Evolutionary conservation across 2,797 vertebrate species (phyloP), one percentile per base, ranked within the genome.

Genomic region (Rallus crepitans): DNA sequence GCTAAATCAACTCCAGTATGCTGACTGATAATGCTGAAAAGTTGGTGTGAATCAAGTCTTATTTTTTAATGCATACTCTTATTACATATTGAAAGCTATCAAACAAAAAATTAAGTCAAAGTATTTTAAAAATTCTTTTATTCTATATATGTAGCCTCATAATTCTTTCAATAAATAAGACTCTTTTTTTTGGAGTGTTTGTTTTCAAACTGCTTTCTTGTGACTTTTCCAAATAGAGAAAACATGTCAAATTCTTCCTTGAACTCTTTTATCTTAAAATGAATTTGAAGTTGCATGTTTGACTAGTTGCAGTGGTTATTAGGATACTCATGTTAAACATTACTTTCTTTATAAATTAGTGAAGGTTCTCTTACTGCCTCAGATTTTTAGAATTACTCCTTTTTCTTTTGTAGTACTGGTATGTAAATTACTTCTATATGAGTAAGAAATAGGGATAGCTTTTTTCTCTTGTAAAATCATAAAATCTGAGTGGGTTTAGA

Each of bases 401-500:
- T 50, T 75, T 59, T 91, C 45, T 52, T 87, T 76, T 70, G 35
- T 92, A 82, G 78, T 82, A 25, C 25, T 82, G 47, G 15, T 37
- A 10, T 77, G 42, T 81, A 89, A 94, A 93, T 84, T 52, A 53
- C 47, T 66, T 69, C 70, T 87, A 0, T 47, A 25, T 27, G 71
- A 87, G 57, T 78, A 81, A 94, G 68, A 91, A 87, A 42, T 20
- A 27, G 24, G 75, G 56, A 19, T 39, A 64, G 90, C 47, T 72
- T 72, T 95, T 94, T 59, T n/a, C 45, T 23, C 57, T 68, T 75
- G 12, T 20, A 82, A 37, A 30, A 33, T 28, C 48, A 61, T 35
- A 31, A 9, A 7, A 70, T 50, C 50, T 82, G 53, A 48, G 75
- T 72, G 90, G 80, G 70, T 30, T 96, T 96, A 82, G 97, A 97